A percentile compares a stretch with the other conserved stretches of the same genome.
These are phyloP conservation scores for Epinephelus moara DNA, from an alignment of 2,113 vertebrate genomes.

Conservation along the genomic window DNA sequence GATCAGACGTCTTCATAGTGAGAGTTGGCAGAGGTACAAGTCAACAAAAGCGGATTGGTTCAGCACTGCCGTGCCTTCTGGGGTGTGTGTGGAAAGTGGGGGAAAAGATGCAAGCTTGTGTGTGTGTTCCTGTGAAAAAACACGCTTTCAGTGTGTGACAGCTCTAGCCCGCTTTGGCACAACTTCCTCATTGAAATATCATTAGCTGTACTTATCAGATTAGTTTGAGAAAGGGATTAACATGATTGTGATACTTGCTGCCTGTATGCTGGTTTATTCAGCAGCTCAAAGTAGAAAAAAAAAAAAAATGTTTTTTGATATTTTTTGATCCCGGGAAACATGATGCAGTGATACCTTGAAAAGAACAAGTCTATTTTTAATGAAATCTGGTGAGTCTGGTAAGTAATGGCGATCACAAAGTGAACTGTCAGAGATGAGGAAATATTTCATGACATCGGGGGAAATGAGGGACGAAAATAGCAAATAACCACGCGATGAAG, in stretches of 20 bases:
- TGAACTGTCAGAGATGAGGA: slow-evolving; percentile 65
- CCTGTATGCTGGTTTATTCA: slow-evolving; percentile 7
- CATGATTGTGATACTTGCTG: slow-evolving; percentile 15
- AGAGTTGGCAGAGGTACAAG: slow-evolving; percentile 74
- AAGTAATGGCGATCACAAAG: slow-evolving; percentile 39
- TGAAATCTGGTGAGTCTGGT: slow-evolving; percentile 43
- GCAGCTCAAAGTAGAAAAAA: not conserved
- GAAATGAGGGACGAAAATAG: slow-evolving; percentile 53
- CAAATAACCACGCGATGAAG: slow-evolving; percentile 58
- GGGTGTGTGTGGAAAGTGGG: slow-evolving; percentile 32
- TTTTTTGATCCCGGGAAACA: not conserved
- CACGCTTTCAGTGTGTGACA: slow-evolving; percentile 31
- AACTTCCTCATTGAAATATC: slow-evolving; percentile 49
- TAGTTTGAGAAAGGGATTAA: slow-evolving; percentile 60
- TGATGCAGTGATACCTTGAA: not conserved
- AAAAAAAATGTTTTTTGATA: not conserved
- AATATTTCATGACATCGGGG: slow-evolving; percentile 52
- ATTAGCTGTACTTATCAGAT: slow-evolving; percentile 61
- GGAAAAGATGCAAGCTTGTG: slow-evolving; percentile 7
- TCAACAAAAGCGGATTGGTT: slow-evolving; percentile 72
- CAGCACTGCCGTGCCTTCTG: slow-evolving; percentile 57
- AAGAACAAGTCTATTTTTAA: slow-evolving; percentile 15
- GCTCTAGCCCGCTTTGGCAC: slow-evolving; percentile 30
- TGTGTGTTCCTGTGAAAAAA: slow-evolving; percentile 44
- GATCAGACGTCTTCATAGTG: slow-evolving; percentile 59